Conservation (phyloP, 2,888 invertebrate species). For the Meloe dianella region DNA sequence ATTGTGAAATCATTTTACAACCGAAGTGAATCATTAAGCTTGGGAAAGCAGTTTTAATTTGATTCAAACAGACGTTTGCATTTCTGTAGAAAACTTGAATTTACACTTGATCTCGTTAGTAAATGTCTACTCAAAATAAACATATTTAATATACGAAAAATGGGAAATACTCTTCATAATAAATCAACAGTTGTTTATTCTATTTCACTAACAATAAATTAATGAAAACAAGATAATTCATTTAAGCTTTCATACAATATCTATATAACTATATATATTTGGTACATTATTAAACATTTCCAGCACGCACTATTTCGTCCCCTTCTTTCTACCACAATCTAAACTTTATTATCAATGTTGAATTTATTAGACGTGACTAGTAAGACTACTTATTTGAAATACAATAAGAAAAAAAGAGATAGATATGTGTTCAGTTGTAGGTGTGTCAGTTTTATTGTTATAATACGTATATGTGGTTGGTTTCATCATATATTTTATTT, state of each 20-base stretch:
- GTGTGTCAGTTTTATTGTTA: neutral
- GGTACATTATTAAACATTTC: slow-evolving; percentile 29
- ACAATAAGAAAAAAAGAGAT: neutral
- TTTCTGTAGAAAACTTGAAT: neutral
- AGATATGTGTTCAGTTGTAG: neutral
- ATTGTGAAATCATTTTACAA: no score
- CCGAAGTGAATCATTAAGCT: no score
- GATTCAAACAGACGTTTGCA: neutral
- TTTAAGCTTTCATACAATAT: neutral
- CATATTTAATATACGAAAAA: neutral
- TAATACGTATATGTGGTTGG: neutral
- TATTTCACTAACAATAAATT: neutral
- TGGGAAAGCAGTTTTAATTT: no score
- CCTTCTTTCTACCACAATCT: slow-evolving; percentile 14
- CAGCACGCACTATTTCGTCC: slow-evolving; percentile 27
- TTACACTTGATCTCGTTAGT: neutral
- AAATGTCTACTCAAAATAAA: neutral
- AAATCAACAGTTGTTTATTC: neutral
- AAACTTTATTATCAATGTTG: slow-evolving; percentile 24
- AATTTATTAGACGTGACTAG: slow-evolving; percentile 28
- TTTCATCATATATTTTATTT: no score
- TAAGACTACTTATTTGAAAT: neutral
- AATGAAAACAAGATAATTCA: neutral
- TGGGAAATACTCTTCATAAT: neutral
- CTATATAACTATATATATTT: neutral